Percentiles rank a stretch among this genome's conserved stretches.
phyloP scores from a whole-genome alignment of 2,113 vertebrate species.

The Anhinga anhinga region DNA sequence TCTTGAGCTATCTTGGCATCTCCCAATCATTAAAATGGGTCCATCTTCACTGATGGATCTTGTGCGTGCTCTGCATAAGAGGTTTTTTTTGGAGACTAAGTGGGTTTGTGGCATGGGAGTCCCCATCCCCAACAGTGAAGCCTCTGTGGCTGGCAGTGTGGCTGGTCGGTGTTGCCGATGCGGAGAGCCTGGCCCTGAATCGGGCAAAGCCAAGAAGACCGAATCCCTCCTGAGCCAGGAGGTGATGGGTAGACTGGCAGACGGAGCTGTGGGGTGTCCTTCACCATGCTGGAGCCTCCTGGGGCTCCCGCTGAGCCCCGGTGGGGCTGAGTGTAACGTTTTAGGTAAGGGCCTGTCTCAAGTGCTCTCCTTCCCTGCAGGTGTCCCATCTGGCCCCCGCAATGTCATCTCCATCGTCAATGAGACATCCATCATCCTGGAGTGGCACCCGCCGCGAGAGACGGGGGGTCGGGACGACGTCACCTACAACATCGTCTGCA shows the following conservation, averaged over 20 bases:
- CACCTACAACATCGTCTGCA: constrained; percentile 97
- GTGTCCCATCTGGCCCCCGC: constrained; percentile 92
- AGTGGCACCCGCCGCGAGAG: constrained; percentile 94
- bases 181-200: background rate
- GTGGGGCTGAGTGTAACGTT: background rate
- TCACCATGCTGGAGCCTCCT: accelerated
- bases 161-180: accelerated
- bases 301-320: background rate
- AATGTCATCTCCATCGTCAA: constrained; percentile 98
- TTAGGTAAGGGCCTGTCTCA: background rate
- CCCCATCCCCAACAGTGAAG: background rate
- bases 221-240: background rate
- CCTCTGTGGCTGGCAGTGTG: background rate
- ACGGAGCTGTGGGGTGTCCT: background rate
- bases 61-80: accelerated
- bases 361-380: constrained; percentile 55
- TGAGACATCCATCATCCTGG: constrained; percentile 94
- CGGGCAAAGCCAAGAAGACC: background rate
- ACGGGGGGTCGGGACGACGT: constrained; percentile 90
- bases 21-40: background rate
- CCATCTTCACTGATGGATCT: background rate
- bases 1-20: background rate
- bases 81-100: background rate
- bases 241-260: background rate
- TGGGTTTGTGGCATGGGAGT: background rate